Evolutionary conservation across 2,888 invertebrate genomes (phyloP), one percentile per base, ranked within the genome.

Genomic region (Gastracanthus pulcherrimus): DNA sequence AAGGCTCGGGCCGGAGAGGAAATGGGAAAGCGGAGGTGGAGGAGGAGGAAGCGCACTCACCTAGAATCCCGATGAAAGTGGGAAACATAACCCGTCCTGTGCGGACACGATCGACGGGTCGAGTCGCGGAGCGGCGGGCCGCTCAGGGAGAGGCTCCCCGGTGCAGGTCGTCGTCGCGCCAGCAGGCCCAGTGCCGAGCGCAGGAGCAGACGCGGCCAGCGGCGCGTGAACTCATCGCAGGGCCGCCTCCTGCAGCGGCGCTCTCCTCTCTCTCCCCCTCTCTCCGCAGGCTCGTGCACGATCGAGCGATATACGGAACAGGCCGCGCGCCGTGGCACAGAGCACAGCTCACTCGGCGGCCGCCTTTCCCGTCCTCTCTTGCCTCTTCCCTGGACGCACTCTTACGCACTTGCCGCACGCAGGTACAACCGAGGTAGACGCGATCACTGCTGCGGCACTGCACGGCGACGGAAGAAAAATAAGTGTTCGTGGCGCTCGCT

Each of bases 41-140:
- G n/a, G n/a, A n/a, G n/a, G n/a, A n/a, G n/a, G n/a, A 38, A 13
- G 26, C 19, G 29, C 19, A 67, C 76, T 94, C 93, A 95, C 94
- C 94, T 95, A 95, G 93, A 93, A 95, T 95, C 92, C 94, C 94
- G 93, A 94, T 95, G 93, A 94, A 95, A 94, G 95, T 95, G 92
- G 93, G 93, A 93, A 93, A 94, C 94, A 93, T 94, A 94, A 93
- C 94, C 94, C 93, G 93, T 92, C 88, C 85, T 88, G 89, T 90
- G 87, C 88, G 62, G 26, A 19, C 4, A 19, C 45, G 31, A 26
- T 19, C 16, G 6, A 19, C 9, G 3, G 3, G 13, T 16, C 13
- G 9, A 60, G 41, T 26, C 48, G 48, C 48, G 7, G 31, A 34
- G 26, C 31, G 19, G 19, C 34, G 34, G 31, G 16, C 23, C 16